Base-by-base conservation (phyloP, 2,888 invertebrate species). In the Heliconius charithonia region DNA sequence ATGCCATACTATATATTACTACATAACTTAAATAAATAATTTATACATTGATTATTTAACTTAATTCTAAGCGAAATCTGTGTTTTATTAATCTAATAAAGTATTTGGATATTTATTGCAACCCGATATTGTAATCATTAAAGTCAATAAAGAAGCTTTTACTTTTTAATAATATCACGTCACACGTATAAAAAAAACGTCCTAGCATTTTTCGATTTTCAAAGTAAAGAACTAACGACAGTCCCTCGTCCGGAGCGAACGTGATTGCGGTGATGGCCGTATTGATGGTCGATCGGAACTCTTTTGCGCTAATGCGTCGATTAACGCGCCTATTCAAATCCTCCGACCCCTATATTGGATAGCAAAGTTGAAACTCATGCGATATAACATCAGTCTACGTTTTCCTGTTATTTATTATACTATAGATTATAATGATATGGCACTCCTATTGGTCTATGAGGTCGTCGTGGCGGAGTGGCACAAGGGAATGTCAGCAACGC, bases 251-350 rank as follows among this genome's bases (percentile, higher is more conserved):
- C 86, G 83, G 85, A 84, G 82, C 86, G 90, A 90, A 91, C 87
- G 89, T 88, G 90, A 92, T 92, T 91, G 91, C 91, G 86, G 85
- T 85, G 69, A 69, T 85, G 85, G 84, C 82, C 85, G 86, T 89
- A 91, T 90, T 91, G 90, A 90, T 90, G 89, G 87, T 83, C 85
- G 85, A 88, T 90, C 86, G 65, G 80, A 81, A 79, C 85, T 82
- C 85, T 83, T 86, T 86, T 87, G 83, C 81, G 84, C 84, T 90
- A 91, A 90, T 89, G 89, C 84, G 83, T 80, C 81, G 80, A 81
- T 80, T 81, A 80, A 75, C 72, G 63, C 76, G 65, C 63, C 80
- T 75, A 77, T 80, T 78, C 80, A 72, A 59, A 78, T 27, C 75
- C 27, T 37, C 76, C 32, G 27, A 32, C 65, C 71, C 71, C 72